These are phyloP conservation scores for Morelia viridis DNA, from an alignment of 2,797 vertebrate genomes.

Conservation along the genomic window DNA sequence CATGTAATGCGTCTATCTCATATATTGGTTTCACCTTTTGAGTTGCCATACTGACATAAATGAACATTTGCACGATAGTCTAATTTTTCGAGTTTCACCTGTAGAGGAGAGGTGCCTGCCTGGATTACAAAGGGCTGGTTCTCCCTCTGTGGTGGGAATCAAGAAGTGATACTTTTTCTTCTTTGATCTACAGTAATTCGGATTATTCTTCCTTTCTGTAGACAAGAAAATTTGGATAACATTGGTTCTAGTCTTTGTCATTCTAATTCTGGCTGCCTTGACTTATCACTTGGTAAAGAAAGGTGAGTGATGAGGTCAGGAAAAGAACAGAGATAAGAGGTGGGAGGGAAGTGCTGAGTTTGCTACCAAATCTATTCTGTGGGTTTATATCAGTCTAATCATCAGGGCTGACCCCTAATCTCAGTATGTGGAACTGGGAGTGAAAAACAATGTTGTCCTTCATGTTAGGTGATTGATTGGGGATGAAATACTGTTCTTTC, in stretches of 20 bases:
- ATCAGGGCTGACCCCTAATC: background rate
- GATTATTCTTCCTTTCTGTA: background rate
- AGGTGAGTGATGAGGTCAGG: background rate
- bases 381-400: background rate
- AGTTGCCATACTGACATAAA: too few relatives aligned
- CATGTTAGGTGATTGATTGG: background rate
- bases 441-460: background rate
- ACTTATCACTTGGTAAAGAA: background rate
- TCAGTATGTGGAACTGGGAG: background rate
- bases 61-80: too few relatives aligned
- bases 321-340: background rate
- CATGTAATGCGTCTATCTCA: too few relatives aligned
- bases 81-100: too few relatives aligned
- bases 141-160: background rate
- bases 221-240: background rate
- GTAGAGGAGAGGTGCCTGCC: background rate
- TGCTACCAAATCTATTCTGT: background rate
- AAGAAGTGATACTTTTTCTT: background rate
- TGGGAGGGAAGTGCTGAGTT: background rate
- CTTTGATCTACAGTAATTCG: background rate
- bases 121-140: background rate
- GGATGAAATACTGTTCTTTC: background rate
- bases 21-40: too few relatives aligned
- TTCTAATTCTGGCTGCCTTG: background rate
- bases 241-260: background rate